Evolutionary conservation across 1,140 invertebrate species (phyloP).

Genomic region (Ips typographus): DNA sequence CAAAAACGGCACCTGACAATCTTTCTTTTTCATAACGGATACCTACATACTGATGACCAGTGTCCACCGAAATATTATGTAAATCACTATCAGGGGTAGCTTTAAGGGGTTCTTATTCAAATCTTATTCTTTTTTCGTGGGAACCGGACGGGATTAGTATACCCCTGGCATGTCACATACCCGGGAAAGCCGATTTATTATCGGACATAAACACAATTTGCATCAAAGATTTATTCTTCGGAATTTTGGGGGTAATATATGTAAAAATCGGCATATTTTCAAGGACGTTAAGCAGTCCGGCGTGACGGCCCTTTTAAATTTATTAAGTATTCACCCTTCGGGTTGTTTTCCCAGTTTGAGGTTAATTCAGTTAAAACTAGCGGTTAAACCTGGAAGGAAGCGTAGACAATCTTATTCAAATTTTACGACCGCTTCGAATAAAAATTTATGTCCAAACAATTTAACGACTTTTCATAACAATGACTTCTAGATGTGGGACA

Average conservation of each 20-base stretch:
- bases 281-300: constrained; percentile 27
- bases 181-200: constrained; percentile 38
- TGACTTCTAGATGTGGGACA: neutral
- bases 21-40: constrained; percentile 35
- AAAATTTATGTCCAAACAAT: constrained; percentile 27
- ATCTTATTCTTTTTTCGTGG: constrained; percentile 42
- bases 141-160: constrained; percentile 38
- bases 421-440: constrained; percentile 27
- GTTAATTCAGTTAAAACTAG: constrained; percentile 39
- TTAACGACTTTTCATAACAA: constrained; percentile 26
- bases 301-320: constrained; percentile 28
- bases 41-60: constrained; percentile 41
- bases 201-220: constrained; percentile 39
- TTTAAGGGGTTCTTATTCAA: constrained; percentile 44
- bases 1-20: constrained; percentile 22
- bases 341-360: constrained; percentile 39
- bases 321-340: constrained; percentile 37
- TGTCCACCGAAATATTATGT: constrained; percentile 46
- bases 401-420: constrained; percentile 30
- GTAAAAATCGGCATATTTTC: constrained; percentile 36
- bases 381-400: constrained; percentile 32
- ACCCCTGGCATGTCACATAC: constrained; percentile 34
- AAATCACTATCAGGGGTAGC: constrained; percentile 39
- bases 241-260: constrained; percentile 29
- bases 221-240: constrained; percentile 37